A percentile compares a stretch with the other conserved stretches of the same genome.
Conservation (phyloP, 1,140 invertebrate genomes). For the Scaptomyza montana region DNA sequence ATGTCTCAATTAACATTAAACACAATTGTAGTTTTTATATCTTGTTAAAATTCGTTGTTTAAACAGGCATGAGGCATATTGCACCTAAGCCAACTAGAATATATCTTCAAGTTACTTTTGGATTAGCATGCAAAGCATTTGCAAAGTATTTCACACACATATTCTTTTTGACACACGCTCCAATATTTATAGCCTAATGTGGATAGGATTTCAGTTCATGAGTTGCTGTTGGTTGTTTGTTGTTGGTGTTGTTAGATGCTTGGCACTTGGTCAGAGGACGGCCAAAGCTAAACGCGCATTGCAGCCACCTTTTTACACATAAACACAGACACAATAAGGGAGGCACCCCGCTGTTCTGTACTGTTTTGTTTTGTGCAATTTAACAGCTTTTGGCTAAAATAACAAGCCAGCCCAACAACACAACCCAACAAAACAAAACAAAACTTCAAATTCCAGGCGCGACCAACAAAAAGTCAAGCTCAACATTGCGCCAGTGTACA, state of each 20-base stretch:
- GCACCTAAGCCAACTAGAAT: conserved; percentile 1
- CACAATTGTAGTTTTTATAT: too few relatives aligned
- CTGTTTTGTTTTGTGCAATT: conserved; percentile 78
- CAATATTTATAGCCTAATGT: conserved; percentile 65
- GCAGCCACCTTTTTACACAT: conserved; percentile 41
- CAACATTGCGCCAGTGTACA: conserved; percentile 67
- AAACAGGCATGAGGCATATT: neutral
- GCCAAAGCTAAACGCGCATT: conserved; percentile 39
- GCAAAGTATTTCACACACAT: conserved; percentile 59
- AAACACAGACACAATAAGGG: conserved; percentile 3
- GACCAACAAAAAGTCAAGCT: conserved; percentile 72
- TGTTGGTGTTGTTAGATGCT: neutral
- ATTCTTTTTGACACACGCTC: conserved; percentile 59
- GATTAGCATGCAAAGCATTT: conserved; percentile 8
- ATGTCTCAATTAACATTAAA: too few relatives aligned
- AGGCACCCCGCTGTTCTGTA: conserved; percentile 19
- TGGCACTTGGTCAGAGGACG: conserved; percentile 38
- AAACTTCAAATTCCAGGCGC: conserved; percentile 53
- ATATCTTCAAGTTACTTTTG: conserved; percentile 1
- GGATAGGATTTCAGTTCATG: neutral
- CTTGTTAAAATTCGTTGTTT: too few relatives aligned
- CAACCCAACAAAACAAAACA: conserved; percentile 39
- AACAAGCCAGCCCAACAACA: conserved; percentile 64
- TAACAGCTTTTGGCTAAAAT: conserved; percentile 82
- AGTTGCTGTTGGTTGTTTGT: conserved; percentile 6